A percentile compares a stretch with the other conserved stretches of the same genome.
Evolutionary conservation across 2,888 invertebrate genomes (phyloP).

Genomic region (Bellardia pandia): DNA sequence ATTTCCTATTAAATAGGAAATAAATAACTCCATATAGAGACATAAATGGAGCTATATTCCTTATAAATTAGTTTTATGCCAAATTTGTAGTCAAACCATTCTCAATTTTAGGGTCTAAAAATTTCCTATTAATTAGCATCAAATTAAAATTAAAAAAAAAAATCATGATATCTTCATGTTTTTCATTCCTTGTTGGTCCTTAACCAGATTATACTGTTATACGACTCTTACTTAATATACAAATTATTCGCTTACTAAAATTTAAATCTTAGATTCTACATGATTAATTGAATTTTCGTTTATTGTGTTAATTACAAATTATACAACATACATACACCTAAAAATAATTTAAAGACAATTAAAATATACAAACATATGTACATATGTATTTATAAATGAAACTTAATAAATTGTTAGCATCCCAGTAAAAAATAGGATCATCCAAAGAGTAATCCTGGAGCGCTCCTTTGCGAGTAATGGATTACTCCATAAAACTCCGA

Average conservation of each 20-base stretch:
- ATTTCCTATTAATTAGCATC: too few species aligned
- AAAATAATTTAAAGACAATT: neutral
- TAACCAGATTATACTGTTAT: conserved; percentile 22
- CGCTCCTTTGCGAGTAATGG: too few species aligned
- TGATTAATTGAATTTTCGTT: neutral
- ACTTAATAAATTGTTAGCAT: neutral
- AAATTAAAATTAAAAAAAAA: neutral
- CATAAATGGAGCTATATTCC: too few species aligned
- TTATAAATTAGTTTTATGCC: too few species aligned
- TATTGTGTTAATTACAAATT: conserved; percentile 8
- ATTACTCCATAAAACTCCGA: too few species aligned
- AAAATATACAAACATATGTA: neutral
- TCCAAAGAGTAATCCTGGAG: too few species aligned
- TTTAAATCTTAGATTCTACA: conserved; percentile 17
- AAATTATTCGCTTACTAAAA: neutral
- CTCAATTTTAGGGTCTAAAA: too few species aligned
- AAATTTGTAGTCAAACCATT: too few species aligned
- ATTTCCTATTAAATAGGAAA: too few species aligned
- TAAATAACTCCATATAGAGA: too few species aligned
- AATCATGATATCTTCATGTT: neutral
- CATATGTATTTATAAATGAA: too few species aligned
- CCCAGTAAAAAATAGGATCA: too few species aligned
- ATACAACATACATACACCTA: neutral
- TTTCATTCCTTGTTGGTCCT: conserved; percentile 31
- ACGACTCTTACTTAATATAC: neutral